Conservation (phyloP, 2,888 invertebrate genomes). For the Pristionchus fissidentatus region DNA sequence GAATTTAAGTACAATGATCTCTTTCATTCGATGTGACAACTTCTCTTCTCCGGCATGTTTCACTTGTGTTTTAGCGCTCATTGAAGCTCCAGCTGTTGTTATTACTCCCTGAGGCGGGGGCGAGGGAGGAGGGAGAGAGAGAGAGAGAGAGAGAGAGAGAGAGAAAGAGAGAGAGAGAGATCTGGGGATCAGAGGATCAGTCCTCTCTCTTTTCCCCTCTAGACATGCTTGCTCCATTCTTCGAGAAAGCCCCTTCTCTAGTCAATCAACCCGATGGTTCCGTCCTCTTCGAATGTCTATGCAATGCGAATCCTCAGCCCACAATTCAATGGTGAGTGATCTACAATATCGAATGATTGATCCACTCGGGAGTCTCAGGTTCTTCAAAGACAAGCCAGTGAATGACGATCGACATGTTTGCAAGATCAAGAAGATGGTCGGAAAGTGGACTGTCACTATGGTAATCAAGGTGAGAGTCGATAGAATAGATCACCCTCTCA, state of each 20-base stretch:
- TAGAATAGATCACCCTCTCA: not conserved
- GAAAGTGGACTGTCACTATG: conserved; percentile 73
- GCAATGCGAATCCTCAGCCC: conserved; percentile 74
- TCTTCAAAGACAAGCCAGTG: conserved; percentile 73
- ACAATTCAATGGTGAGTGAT: conserved; percentile 66
- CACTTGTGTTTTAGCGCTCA: not conserved
- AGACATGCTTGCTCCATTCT: conserved; percentile 69
- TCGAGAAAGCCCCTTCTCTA: conserved; percentile 72
- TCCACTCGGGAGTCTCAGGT: conserved; percentile 61
- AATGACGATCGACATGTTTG: conserved; percentile 69
- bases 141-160: not conserved
- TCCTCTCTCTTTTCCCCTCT: not conserved
- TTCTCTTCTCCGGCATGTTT: not conserved
- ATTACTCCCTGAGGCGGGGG: not conserved
- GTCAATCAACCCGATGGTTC: conserved; percentile 73
- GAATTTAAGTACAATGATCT: not conserved
- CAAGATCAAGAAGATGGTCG: conserved; percentile 75
- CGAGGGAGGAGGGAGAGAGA: not conserved
- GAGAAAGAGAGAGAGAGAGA: not conserved
- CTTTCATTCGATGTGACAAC: not conserved
- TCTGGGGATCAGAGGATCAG: not conserved
- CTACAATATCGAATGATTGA: not conserved
- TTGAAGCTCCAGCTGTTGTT: conserved; percentile 15
- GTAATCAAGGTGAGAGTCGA: conserved; percentile 67
- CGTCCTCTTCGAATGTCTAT: conserved; percentile 74